Conservation (phyloP, 1,140 invertebrate genomes). For the Ceratitis capitata region DNA sequence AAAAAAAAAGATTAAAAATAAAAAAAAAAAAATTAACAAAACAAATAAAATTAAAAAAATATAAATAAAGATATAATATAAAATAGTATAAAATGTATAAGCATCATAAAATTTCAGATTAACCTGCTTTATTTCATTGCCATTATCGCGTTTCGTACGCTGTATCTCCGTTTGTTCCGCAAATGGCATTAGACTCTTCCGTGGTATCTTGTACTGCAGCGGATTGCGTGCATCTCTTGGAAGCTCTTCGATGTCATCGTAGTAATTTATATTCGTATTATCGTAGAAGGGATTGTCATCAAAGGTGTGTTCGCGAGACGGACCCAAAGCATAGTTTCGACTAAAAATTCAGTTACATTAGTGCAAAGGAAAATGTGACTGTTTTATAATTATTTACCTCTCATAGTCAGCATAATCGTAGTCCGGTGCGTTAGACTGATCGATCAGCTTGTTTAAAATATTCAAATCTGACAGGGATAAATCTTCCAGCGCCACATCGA, state of each 20-base stretch:
- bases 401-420: conserved; percentile 18
- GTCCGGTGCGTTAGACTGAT: not conserved
- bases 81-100: no score
- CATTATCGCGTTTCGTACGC: conserved; percentile 28
- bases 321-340: not conserved
- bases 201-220: not conserved
- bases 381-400: not conserved
- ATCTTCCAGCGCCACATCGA: conserved; percentile 41
- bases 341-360: not conserved
- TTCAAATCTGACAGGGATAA: conserved; percentile 42
- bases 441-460: conserved; percentile 39
- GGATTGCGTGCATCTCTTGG: not conserved
- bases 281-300: not conserved
- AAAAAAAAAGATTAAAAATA: no score
- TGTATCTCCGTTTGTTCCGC: conserved; percentile 21
- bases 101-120: not conserved
- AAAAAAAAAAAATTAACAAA: no score
- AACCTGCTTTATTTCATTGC: conserved; percentile 7
- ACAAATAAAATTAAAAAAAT: no score
- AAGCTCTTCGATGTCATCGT: not conserved
- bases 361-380: not conserved
- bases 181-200: not conserved
- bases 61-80: no score
- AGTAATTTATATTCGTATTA: not conserved
- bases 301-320: not conserved